phyloP scores from a whole-genome alignment of 1,140 invertebrate species.

The Drosophila repletoides region DNA sequence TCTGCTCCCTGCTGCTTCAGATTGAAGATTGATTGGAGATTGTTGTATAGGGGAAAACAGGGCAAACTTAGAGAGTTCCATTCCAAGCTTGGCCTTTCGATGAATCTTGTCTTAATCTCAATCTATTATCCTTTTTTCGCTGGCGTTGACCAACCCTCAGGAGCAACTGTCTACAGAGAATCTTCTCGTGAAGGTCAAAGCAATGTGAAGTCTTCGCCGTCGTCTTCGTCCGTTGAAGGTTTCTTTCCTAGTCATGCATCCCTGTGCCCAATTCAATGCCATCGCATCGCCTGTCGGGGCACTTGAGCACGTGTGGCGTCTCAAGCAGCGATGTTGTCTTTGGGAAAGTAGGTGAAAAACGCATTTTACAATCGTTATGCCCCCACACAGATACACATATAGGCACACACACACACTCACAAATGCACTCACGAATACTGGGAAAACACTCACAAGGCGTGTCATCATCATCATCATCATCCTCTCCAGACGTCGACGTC shows the following conservation, averaged over 20 bases:
- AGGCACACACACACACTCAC: neutral
- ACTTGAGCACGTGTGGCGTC: constrained; percentile 71
- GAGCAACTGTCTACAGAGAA: neutral
- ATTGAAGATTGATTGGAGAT: no score
- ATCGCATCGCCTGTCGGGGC: constrained; percentile 19
- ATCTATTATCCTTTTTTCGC: neutral
- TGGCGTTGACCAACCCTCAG: neutral
- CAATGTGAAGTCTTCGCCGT: neutral
- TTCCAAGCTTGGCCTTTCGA: no score
- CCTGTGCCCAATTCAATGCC: constrained; percentile 25
- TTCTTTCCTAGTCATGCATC: neutral
- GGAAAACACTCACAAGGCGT: no score
- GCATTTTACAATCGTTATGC: constrained; percentile 30
- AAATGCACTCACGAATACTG: neutral
- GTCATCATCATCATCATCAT: constrained; percentile 20
- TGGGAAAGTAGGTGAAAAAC: constrained; percentile 48
- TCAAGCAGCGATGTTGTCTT: constrained; percentile 47
- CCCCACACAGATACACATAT: neutral
- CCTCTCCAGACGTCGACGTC: constrained; percentile 28
- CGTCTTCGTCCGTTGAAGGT: neutral
- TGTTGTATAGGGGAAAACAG: no score
- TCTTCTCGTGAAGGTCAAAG: constrained; percentile 22
- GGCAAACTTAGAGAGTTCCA: no score
- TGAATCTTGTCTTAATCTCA: neutral
- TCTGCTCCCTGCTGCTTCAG: no score